Evolutionary conservation across 2,113 vertebrate genomes (phyloP), one percentile per base, ranked within the genome.

Genomic region (Chlorodrepanis virens): DNA sequence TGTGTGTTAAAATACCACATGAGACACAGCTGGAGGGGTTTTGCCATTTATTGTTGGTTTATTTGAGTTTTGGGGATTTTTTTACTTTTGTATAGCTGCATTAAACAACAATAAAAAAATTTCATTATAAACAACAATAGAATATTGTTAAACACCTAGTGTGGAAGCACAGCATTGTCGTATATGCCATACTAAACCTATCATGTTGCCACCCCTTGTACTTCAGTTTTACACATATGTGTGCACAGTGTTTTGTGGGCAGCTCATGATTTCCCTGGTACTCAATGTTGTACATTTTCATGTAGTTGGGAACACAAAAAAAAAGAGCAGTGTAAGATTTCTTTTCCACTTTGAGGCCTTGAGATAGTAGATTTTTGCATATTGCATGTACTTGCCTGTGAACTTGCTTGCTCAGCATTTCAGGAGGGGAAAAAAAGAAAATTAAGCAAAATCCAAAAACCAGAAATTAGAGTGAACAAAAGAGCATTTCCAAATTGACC

Each of bases 51-150:
- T 52, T 81, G 33, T 47, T 71, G 9, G 25, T 60, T 89, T 82
- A 69, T 87, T 87, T 69, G 21, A 18, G 6, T 88, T 52, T 60
- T 19, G 23, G 40, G 25, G 56, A 75, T 94, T 87, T 94, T 96
- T 96, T 89, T 94, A 65, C 65, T 94, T 96, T 93, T 87, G 78
- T 77, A 92, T 81, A 76, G 83, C 75, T 95, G 19, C 3, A 54
- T 86, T 81, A 96, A 94, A 70, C 77, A 92, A 87, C 90, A 94
- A 85, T 35, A 91, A 90, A 96, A 97, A 96, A 75, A 25, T 74
- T 54, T 11, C 31, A 12, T 54, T 97, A 83, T 81, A 96, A 95
- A 70, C 81, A 93, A 88, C 87, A 94, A 85, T 40, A 91, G 90
- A 96, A 97, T 96, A 79, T 39, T 78, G 56, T 86, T 94, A 93